Evolutionary conservation across 37 sponge, comb jelly and placozoan species (phyloP).

Genomic region (Mnemiopsis leidyi): DNA sequence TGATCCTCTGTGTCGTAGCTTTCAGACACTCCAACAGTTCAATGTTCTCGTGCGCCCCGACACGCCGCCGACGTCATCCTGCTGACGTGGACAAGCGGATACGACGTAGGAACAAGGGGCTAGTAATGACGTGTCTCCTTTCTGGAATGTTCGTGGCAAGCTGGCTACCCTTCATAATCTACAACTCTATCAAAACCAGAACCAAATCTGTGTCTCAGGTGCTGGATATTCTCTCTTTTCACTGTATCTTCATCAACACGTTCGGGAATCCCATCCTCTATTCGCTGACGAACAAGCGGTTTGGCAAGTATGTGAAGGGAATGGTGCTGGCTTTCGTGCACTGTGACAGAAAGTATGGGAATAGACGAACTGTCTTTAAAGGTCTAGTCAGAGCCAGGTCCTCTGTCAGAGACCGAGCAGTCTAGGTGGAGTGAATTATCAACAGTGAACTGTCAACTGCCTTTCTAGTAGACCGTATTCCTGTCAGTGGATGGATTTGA

Average conservation of each 20-base stretch:
- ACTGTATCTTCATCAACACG: background rate
- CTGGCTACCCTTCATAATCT: slow-evolving; percentile 17
- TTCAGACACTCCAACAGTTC: background rate
- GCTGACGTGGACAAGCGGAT: background rate
- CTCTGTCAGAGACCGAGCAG: too few species aligned
- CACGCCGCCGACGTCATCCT: background rate
- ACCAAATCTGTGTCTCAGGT: background rate
- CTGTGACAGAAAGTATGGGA: too few species aligned
- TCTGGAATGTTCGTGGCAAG: background rate
- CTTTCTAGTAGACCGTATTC: too few species aligned
- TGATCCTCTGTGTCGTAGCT: background rate
- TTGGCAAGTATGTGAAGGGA: slow-evolving; percentile 14
- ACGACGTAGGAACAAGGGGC: too few species aligned
- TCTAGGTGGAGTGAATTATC: too few species aligned
- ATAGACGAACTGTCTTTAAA: too few species aligned
- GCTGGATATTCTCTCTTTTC: background rate
- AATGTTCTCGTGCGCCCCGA: background rate
- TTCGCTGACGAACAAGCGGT: background rate
- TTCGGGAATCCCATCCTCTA: slow-evolving; percentile 16
- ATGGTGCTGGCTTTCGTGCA: background rate
- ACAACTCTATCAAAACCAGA: background rate
- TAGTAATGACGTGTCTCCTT: background rate
- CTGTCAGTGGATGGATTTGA: too few species aligned
- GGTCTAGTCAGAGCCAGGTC: too few species aligned
- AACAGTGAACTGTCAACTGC: too few species aligned